Evolutionary conservation across 2,888 invertebrate species (phyloP).

Genomic region (Malthinus flaveolus): DNA sequence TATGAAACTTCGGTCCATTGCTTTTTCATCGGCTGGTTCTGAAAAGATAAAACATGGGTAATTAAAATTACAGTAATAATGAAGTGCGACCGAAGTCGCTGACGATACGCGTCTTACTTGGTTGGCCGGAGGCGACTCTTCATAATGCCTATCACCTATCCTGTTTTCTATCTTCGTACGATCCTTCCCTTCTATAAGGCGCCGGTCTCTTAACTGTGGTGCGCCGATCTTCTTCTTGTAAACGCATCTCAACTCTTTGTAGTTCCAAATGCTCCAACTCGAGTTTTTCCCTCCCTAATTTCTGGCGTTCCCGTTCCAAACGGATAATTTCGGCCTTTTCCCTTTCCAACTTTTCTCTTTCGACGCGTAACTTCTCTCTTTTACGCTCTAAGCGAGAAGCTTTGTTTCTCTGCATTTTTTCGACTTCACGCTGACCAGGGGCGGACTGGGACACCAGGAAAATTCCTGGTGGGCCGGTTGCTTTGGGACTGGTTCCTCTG

Average conservation of each 20-base stretch:
- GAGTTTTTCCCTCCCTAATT: conserved; percentile 59
- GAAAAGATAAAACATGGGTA: too few relatives aligned
- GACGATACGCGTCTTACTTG: too few relatives aligned
- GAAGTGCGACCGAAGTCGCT: too few relatives aligned
- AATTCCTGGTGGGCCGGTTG: too few relatives aligned
- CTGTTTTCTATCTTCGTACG: conserved; percentile 50
- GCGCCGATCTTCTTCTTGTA: conserved; percentile 63
- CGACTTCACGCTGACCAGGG: conserved; percentile 76
- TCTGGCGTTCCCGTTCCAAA: conserved; percentile 82
- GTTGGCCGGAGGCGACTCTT: conserved; percentile 64
- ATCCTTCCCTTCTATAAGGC: conserved; percentile 52
- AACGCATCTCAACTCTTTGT: conserved; percentile 73
- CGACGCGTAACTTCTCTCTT: conserved; percentile 77
- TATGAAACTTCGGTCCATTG: too few relatives aligned
- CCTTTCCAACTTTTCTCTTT: conserved; percentile 85
- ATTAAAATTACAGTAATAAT: too few relatives aligned
- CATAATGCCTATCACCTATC: conserved; percentile 51
- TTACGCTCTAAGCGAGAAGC: conserved; percentile 80
- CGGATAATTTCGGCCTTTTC: conserved; percentile 85
- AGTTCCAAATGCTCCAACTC: conserved; percentile 80
- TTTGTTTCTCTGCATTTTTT: conserved; percentile 83
- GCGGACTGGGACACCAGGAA: too few relatives aligned
- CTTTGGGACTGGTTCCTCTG: too few relatives aligned
- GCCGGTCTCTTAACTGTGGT: conserved; percentile 59
- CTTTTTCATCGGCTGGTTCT: too few relatives aligned